Base-by-base conservation (phyloP, 2,113 vertebrate species). In the Marmota monax region DNA sequence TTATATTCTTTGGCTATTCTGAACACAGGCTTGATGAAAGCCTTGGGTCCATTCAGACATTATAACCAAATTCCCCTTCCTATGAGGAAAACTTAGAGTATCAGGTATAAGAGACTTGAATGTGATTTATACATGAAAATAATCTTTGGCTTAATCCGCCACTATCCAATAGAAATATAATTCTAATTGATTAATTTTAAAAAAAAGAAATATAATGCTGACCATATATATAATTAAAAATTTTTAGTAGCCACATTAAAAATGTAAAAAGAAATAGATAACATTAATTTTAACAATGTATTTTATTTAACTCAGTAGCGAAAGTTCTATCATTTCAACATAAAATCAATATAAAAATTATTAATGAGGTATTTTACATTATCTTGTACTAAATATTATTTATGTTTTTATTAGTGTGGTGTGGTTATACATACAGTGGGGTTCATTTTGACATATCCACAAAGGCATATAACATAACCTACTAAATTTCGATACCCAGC, bases 241-340 rank as follows among this genome's bases (percentile, higher is more conserved):
- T 63, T 93, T 63, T 74, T 96, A 72, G 63, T 91, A 77, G 82
- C 37, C 23, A 73, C 37, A 73, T 84, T 96, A 11, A 63, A 86
- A 58, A 92, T 29, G 6, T 89, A 42, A 91, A 94, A 95, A 90
- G 37, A 88, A 80, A 78, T 7, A 76, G 3, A n/a, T 83, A 27
- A 23, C 13, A 63, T 90, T 88, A 73, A 88, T 95, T 87, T 96
- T 85, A 94, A 80, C 80, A 84, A 82, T 74, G 22, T 73, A 45
- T 89, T 94, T 94, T 77, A 45, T 86, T 91, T 92, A 94, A 67
- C 32, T 27, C 14, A 83, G 11, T n/a, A 92, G 63, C 42, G 7
- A 77, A 88, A 92, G 29, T 56, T 73, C 53, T 93, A 69, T 70
- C 23, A 51, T 86, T 88, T 97, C 27, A 91, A 34, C 25, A 67